phyloP scores from a whole-genome alignment of 1,140 invertebrate genomes.

The Lepidostoma basale region DNA sequence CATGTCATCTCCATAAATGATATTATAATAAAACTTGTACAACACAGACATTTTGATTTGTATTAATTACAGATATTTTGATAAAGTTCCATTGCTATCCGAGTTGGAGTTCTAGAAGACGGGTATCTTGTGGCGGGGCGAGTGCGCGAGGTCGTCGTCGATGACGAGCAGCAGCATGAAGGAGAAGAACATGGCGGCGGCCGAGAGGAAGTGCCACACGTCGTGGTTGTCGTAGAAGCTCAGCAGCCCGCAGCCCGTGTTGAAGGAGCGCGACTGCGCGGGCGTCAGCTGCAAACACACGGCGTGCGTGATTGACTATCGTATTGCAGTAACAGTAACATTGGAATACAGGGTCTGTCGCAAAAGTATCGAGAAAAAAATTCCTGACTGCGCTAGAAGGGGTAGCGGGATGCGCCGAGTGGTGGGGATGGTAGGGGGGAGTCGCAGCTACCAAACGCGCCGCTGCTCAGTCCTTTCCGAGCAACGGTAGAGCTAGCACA shows the following conservation, averaged over 20 bases:
- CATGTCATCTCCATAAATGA: too few relatives aligned
- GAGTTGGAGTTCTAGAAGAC: conserved; percentile 79
- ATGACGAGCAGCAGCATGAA: conserved; percentile 82
- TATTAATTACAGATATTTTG: too few relatives aligned
- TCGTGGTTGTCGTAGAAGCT: conserved; percentile 88
- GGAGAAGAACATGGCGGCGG: conserved; percentile 84
- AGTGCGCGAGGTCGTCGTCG: conserved; percentile 77
- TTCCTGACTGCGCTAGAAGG: too few relatives aligned
- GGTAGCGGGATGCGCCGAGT: too few relatives aligned
- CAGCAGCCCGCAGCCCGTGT: conserved; percentile 76
- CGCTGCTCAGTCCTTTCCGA: too few relatives aligned
- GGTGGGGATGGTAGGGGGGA: too few relatives aligned
- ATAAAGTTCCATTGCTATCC: too few relatives aligned
- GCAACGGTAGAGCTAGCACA: too few relatives aligned
- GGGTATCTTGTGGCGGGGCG: conserved; percentile 71
- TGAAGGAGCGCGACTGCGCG: conserved; percentile 77
- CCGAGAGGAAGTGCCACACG: conserved; percentile 89
- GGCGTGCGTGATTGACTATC: too few relatives aligned
- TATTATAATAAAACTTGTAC: too few relatives aligned
- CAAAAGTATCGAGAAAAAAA: not conserved
- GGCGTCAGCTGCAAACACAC: conserved; percentile 70
- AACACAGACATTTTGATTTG: too few relatives aligned
- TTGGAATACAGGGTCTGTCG: not conserved
- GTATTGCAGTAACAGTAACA: conserved; percentile 26
- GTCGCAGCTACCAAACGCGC: too few relatives aligned